A percentile compares a stretch with the other conserved stretches of the same genome.
These are phyloP conservation scores for Cyphomyrus plagiostoma DNA, from an alignment of 2,113 vertebrate genomes.

Conservation along the genomic window DNA sequence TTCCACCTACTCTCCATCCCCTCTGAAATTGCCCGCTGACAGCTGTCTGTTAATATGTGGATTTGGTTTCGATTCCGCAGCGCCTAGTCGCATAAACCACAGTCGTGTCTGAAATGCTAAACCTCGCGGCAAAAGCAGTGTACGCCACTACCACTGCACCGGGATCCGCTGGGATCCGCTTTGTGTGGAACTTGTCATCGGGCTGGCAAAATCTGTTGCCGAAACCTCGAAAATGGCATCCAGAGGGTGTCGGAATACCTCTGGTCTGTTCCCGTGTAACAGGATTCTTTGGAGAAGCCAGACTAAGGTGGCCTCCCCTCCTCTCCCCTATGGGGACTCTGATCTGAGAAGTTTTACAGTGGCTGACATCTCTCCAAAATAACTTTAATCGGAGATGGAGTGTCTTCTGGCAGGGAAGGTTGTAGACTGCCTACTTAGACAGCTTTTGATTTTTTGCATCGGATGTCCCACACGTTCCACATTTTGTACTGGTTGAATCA, in stretches of 20 bases:
- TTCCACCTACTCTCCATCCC: background rate
- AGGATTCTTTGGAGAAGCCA: background rate
- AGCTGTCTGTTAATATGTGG: background rate
- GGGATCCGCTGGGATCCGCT: background rate
- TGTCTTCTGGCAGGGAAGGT: background rate
- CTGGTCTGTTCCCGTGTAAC: background rate
- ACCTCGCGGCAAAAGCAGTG: background rate
- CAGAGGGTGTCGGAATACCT: background rate
- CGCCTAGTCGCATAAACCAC: too few relatives aligned
- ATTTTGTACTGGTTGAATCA: background rate
- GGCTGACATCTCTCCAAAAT: background rate
- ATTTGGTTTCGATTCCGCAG: background rate
- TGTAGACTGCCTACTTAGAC: background rate
- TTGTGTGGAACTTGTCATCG: background rate
- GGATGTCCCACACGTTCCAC: background rate
- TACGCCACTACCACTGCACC: background rate
- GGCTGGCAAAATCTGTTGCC: background rate
- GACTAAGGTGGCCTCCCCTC: background rate
- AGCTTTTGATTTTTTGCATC: background rate
- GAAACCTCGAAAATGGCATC: background rate
- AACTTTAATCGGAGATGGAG: background rate
- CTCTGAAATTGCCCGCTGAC: background rate
- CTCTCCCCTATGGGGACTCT: background rate
- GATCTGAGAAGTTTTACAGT: background rate
- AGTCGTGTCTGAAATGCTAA: background rate